Base-by-base conservation (phyloP, 2,888 invertebrate genomes). In the Campoplex nolae region DNA sequence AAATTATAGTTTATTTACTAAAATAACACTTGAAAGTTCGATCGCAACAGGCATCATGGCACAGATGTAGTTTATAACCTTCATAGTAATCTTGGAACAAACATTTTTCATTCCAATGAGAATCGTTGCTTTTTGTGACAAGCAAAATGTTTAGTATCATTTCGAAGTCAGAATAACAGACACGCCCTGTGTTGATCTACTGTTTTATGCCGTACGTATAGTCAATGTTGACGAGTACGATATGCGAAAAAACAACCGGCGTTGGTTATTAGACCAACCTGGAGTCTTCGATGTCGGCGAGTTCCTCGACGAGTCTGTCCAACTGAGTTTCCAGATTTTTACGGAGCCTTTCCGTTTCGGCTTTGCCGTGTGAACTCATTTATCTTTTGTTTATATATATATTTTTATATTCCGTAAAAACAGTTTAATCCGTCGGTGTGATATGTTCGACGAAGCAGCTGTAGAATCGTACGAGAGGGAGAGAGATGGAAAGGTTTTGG, bases 231-330 rank as follows among this genome's bases (percentile, higher is more conserved):
- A 68, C 54, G 28, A 51, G 38, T 16, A 42, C 28, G 28, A 32
- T 11, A 28, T 28, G 35, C 35, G 42, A 71, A 45, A 71, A 48
- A 45, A 51, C 13, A 73, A 71, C 71, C 48, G 71, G 71, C 28
- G 48, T 71, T 71, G 71, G 23, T 23, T 32, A 42, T 45, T 11
- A 75, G 74, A 88, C 94, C 92, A 94, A 97, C 97, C 95, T 96
- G 95, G 96, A 96, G 91, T 96, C 96, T 92, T 97, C 97, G 85
- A 97, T 94, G 93, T 97, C 97, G 71, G 95, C 95, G 70, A 97
- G 92, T 92, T 97, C 97, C 90, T 96, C 96, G 67, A 97, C 95
- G 70, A 97, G 93, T 85, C 97, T 94, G 88, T 97, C 96, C 71
- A 97, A 92, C 91, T 97, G 97, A 90, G 96, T 96, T 92, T 97